Percentiles rank a stretch among this genome's conserved stretches.
Evolutionary conservation across 2,888 invertebrate species (phyloP).

Genomic region (Trichogramma dendrolimi): DNA sequence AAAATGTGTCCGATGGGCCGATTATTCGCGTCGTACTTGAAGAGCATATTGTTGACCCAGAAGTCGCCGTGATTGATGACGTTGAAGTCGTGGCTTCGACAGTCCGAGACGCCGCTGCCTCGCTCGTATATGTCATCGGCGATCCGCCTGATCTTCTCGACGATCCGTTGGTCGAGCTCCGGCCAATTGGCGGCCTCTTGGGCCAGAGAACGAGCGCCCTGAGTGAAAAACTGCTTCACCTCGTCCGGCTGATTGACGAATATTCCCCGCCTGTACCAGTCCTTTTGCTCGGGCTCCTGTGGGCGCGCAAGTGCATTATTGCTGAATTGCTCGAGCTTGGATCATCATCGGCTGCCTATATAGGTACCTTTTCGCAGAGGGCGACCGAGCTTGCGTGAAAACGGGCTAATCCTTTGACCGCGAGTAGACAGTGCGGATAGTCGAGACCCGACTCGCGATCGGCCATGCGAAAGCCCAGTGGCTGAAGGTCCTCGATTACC

Average conservation of each 20-base stretch:
- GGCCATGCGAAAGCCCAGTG: constrained; percentile 56
- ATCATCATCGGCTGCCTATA: neutral
- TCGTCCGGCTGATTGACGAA: constrained; percentile 30
- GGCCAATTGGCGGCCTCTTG: constrained; percentile 36
- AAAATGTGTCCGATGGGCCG: constrained; percentile 41
- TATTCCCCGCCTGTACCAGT: constrained; percentile 34
- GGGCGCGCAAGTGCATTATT: neutral
- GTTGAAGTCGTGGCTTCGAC: constrained; percentile 37
- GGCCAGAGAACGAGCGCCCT: constrained; percentile 28
- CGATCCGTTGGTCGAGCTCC: constrained; percentile 35
- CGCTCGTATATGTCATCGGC: constrained; percentile 21
- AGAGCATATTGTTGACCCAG: constrained; percentile 49
- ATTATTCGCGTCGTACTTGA: constrained; percentile 39
- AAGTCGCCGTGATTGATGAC: constrained; percentile 47
- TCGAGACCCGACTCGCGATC: constrained; percentile 57
- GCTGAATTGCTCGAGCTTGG: neutral
- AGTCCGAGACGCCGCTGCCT: constrained; percentile 7
- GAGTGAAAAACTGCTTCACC: constrained; percentile 32
- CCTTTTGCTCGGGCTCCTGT: constrained; percentile 38
- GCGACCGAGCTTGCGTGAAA: constrained; percentile 59
- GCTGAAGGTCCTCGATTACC: constrained; percentile 59
- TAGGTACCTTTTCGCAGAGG: constrained; percentile 54
- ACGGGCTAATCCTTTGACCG: constrained; percentile 55
- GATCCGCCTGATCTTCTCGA: constrained; percentile 34
- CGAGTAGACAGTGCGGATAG: constrained; percentile 54